Evolutionary conservation across 2,888 invertebrate genomes (phyloP).

Genomic region (Tetropium fuscum): DNA sequence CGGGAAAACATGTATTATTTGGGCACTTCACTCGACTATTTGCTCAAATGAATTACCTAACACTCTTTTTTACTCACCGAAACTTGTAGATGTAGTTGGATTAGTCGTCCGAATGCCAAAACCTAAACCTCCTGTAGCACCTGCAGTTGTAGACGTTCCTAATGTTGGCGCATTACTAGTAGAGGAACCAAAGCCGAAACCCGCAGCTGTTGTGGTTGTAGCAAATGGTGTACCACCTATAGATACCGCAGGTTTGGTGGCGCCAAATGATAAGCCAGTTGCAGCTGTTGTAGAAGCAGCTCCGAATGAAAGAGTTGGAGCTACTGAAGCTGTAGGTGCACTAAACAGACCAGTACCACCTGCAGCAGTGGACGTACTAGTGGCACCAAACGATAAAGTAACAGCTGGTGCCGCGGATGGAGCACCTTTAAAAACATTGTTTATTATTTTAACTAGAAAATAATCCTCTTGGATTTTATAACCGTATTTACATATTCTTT

Average conservation of each 20-base stretch:
- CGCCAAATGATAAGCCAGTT: constrained; percentile 4
- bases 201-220: constrained; percentile 28
- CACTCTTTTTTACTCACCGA: constrained; percentile 16
- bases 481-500: too few relatives aligned
- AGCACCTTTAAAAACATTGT: constrained; percentile 1
- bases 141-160: constrained; percentile 32
- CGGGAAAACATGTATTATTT: too few relatives aligned
- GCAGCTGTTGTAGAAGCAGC: constrained; percentile 6
- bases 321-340: constrained; percentile 40
- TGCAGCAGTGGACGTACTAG: constrained; percentile 39
- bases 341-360: constrained; percentile 43
- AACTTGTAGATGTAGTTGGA: constrained; percentile 29
- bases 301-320: constrained; percentile 12
- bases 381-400: constrained; percentile 52
- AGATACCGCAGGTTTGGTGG: constrained; percentile 2
- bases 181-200: constrained; percentile 29
- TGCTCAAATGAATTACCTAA: neutral
- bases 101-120: constrained; percentile 25
- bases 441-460: neutral
- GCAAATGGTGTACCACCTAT: neutral
- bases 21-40: too few relatives aligned
- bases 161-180: constrained; percentile 37
- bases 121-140: constrained; percentile 30
- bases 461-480: neutral
- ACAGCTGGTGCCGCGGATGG: constrained; percentile 46